Evolutionary conservation across 2,113 vertebrate genomes (phyloP).

Genomic region (Pedionomus torquatus): DNA sequence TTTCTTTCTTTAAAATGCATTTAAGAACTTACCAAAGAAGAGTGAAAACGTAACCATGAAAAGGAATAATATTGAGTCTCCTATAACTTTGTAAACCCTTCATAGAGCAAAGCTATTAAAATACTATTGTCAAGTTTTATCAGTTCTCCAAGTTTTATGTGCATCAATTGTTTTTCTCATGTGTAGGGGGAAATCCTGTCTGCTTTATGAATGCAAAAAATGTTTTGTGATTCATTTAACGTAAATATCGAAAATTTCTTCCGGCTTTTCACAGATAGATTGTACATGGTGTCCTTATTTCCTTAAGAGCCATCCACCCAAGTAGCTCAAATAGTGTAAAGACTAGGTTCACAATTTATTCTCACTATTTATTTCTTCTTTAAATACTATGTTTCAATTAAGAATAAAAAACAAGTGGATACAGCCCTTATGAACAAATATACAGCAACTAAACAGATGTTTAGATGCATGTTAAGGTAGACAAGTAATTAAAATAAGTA

Average conservation of each 20-base stretch:
- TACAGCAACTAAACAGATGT: neutral
- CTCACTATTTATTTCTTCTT: neutral
- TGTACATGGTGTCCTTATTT: neutral
- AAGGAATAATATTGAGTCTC: neutral
- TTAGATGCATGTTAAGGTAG: neutral
- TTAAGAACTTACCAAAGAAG: neutral
- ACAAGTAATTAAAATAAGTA: neutral
- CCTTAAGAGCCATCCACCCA: neutral
- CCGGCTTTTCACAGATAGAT: neutral
- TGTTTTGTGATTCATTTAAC: neutral
- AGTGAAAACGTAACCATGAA: neutral
- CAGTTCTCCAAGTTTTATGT: neutral
- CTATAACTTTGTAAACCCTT: neutral
- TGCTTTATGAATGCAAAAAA: neutral
- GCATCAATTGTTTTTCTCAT: neutral
- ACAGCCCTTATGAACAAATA: neutral
- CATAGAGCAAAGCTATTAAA: neutral
- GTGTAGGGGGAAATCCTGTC: neutral
- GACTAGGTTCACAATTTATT: neutral
- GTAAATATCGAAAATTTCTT: neutral
- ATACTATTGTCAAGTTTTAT: neutral
- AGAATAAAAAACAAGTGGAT: neutral
- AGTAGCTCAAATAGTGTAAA: neutral
- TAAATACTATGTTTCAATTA: neutral
- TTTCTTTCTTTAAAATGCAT: neutral